phyloP scores from a whole-genome alignment of 2,113 vertebrate species.

The Brachypteracias leptosomus region DNA sequence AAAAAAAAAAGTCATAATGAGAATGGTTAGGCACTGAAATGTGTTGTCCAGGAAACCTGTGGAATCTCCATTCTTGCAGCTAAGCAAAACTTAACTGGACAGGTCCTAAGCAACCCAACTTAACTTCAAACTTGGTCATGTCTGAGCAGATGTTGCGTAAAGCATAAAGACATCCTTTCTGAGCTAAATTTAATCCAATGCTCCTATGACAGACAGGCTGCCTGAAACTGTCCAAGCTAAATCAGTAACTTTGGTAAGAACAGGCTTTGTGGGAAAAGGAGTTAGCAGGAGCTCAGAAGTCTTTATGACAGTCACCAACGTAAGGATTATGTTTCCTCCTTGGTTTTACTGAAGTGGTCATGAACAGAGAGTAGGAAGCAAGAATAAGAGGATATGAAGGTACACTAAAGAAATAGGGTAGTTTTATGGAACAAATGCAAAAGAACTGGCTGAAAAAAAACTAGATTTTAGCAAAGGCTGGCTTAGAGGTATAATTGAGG shows the following conservation, averaged over 20 bases:
- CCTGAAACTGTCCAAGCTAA: background rate
- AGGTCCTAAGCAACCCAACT: background rate
- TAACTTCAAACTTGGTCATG: background rate
- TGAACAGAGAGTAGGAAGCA: background rate
- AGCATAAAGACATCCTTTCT: background rate
- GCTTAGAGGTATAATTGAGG: background rate
- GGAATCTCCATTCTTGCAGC: background rate
- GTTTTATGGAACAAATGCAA: background rate
- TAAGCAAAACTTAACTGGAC: background rate
- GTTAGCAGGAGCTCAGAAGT: background rate
- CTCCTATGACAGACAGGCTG: background rate
- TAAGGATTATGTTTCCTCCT: background rate
- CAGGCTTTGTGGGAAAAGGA: background rate
- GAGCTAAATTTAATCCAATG: background rate
- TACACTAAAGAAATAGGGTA: background rate
- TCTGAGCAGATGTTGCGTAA: background rate
- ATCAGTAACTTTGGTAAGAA: background rate
- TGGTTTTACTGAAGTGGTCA: background rate
- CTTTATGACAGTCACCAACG: background rate
- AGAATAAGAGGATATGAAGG: background rate
- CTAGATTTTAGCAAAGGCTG: background rate
- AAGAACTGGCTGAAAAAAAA: background rate
- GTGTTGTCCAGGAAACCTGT: background rate
- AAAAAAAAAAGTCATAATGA: background rate
- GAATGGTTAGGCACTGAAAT: background rate